Base-by-base conservation (phyloP, 2,888 invertebrate genomes). In the Carabus problematicus region DNA sequence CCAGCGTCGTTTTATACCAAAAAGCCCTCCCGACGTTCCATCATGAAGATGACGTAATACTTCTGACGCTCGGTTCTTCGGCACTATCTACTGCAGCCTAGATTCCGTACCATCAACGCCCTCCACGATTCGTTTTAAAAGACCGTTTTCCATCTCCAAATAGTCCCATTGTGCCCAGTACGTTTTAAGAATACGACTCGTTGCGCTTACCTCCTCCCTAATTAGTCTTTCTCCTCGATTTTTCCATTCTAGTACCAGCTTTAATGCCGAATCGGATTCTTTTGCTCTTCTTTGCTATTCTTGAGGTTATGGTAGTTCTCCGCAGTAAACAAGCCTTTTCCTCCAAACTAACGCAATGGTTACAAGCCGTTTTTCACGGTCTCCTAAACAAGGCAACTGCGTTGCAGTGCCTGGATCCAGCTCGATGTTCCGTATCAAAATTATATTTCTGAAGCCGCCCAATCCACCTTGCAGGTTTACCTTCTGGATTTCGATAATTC, bases 381-480 rank as follows among this genome's bases (percentile, higher is more conserved):
- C 18, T 9, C 11, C 58, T n/a, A n/a, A 39, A 56, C 18, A 56
- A 18, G 16, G 19, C 58, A 39, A 29, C 58, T n/a, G 58, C 58
- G 39, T 56, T 56, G 7, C 19, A 11, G 3, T 56, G 58, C 6
- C 29, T 19, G 8, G 8, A 75, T 9, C 76, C 75, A 3, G 71
- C 47, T 8, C 76, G 58, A 71, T 76, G 75, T 16, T 74, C 47
- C 4, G 75, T 73, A 11, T 75, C 69, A 49, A 75, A 76, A 41
- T 78, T 73, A 63, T 74, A 77, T 40, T 74, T 71, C 41, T 75
- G 75, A 1, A 78, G 72, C 41, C 72, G 60, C 68, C 78, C 75
- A 2, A 79, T 60, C 77, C 77, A 79, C 62, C 76, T 71, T 9
- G 77, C 78, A 3, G 77, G 62, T 56, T 79, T 77, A 8, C 77